These are phyloP conservation scores for Aphelenchoides avenae DNA, from an alignment of 1,140 invertebrate genomes.

Conservation along the genomic window DNA sequence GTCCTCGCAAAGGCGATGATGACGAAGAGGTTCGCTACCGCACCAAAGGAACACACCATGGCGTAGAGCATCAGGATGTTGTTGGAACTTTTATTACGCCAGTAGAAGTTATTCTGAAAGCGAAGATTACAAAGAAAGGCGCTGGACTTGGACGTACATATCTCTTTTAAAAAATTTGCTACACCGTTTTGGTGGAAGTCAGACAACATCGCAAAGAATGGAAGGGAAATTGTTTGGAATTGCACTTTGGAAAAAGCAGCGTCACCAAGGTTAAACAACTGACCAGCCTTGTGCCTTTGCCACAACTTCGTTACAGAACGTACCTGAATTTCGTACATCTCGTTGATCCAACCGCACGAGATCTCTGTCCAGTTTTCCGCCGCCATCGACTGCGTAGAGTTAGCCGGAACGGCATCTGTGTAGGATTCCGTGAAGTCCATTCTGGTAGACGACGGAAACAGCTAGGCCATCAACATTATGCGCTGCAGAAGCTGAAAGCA, in stretches of 20 bases:
- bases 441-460: too few relatives aligned
- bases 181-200: slow-evolving; percentile 10
- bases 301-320: neutral
- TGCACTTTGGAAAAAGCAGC: neutral
- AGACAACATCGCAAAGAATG: neutral
- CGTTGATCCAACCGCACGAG: slow-evolving; percentile 35
- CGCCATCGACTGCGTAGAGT: too few relatives aligned
- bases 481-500: too few relatives aligned
- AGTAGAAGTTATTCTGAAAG: slow-evolving; percentile 55
- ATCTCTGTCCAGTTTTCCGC: slow-evolving; percentile 39
- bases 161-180: neutral
- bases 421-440: too few relatives aligned
- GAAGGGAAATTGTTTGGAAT: neutral
- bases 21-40: slow-evolving; percentile 54
- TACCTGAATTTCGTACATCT: slow-evolving; percentile 32
- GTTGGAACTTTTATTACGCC: slow-evolving; percentile 46
- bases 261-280: slow-evolving; percentile 1
- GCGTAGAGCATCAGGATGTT: slow-evolving; percentile 51
- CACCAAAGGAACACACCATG: slow-evolving; percentile 53
- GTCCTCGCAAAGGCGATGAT: slow-evolving; percentile 48
- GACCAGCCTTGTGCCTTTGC: neutral
- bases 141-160: neutral
- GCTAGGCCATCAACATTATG: too few relatives aligned
- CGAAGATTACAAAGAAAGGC: neutral
- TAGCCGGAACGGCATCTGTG: too few relatives aligned